Conservation (phyloP, 2,797 vertebrate genomes). For the Okamejei kenojei region DNA sequence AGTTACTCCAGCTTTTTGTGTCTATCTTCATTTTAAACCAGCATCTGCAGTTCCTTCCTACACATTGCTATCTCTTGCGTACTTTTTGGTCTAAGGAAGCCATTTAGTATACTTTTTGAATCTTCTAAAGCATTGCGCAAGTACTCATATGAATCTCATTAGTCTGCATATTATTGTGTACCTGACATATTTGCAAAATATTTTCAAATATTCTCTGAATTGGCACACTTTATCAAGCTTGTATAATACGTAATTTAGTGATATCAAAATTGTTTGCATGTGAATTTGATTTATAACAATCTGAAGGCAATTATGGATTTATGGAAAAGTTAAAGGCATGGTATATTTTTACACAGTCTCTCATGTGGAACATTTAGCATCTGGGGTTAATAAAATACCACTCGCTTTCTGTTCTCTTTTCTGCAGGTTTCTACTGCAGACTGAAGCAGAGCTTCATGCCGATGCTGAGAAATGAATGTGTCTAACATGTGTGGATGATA, state of each 20-base stretch:
- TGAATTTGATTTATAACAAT: conserved; percentile 7
- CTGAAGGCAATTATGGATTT: conserved; percentile 15
- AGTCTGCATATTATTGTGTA: neutral
- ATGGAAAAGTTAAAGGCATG: conserved; percentile 24
- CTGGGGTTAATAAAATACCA: conserved; percentile 29
- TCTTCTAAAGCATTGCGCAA: neutral
- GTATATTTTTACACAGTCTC: conserved; percentile 5
- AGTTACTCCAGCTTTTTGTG: no score
- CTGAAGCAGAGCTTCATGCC: neutral
- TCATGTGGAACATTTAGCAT: conserved; percentile 29
- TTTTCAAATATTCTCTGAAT: neutral
- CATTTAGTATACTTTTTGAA: neutral
- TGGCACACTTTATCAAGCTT: neutral
- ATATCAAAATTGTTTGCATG: neutral
- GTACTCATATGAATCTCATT: neutral
- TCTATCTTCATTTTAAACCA: no score
- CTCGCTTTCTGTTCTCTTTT: conserved; percentile 20
- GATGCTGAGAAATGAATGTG: conserved; percentile 19
- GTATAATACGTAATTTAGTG: neutral
- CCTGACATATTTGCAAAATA: conserved; percentile 5
- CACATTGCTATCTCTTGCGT: no score
- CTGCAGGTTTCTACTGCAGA: conserved; percentile 20
- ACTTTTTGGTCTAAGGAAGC: neutral
- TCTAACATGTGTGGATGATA: conserved; percentile 35
- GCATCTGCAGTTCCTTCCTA: no score